Conservation (phyloP, 2,113 vertebrate species). For the Chionomys nivalis region DNA sequence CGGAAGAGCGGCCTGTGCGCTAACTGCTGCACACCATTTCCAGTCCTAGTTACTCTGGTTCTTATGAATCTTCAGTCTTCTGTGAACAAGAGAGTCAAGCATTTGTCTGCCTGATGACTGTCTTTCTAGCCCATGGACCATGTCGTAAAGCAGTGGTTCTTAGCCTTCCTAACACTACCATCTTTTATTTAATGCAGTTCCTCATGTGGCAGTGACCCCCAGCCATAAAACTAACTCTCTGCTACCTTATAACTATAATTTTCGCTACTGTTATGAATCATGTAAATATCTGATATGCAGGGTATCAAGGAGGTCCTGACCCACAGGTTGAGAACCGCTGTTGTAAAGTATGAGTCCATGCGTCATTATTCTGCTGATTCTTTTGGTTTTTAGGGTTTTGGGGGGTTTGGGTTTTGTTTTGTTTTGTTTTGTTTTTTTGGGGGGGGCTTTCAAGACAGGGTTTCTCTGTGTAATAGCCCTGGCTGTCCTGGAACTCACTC, state of each 20-base stretch:
- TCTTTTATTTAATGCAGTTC: background rate
- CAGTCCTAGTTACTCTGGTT: background rate
- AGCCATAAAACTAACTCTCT: background rate
- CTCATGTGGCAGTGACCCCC: background rate
- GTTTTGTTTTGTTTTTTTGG: too few relatives aligned
- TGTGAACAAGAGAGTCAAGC: background rate
- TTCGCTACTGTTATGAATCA: background rate
- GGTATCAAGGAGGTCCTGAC: too few relatives aligned
- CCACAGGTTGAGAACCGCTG: background rate
- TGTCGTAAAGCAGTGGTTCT: background rate
- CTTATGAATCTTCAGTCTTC: background rate
- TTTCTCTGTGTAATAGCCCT: too few relatives aligned
- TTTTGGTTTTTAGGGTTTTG: background rate
- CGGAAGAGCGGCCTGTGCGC: background rate
- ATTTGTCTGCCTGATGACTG: background rate
- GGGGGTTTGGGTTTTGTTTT: too few relatives aligned
- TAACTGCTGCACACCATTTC: background rate
- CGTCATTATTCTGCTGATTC: background rate
- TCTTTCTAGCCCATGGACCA: background rate
- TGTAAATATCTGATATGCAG: background rate
- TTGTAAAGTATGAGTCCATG: background rate
- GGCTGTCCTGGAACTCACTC: too few relatives aligned
- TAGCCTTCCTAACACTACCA: background rate
- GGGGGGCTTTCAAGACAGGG: too few relatives aligned
- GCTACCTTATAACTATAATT: background rate